Base-by-base conservation (phyloP, 2,797 vertebrate species). In the Echiichthys vipera region DNA sequence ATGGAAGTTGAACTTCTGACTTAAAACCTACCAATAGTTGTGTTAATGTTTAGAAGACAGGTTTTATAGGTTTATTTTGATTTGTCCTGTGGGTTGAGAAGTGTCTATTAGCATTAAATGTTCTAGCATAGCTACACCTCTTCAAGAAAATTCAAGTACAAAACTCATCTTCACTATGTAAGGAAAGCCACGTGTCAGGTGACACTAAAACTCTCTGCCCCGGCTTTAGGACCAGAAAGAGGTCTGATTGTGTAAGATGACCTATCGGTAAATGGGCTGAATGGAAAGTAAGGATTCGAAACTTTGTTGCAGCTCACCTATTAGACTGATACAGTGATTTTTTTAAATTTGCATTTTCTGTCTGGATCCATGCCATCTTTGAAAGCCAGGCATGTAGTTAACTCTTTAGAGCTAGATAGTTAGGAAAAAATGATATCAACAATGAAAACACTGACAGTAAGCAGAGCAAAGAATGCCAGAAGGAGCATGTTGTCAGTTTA, bases 401-500 rank as follows among this genome's bases (percentile, higher is more conserved):
- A 43, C 3, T 25, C 30, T n/a, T 36, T 30, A 25, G 1, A 25
- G 27, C 9, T 11, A 2, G 17, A 49, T 24, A 17, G 40, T 3
- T 25, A 46, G 17, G 58, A 17, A 34, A 51, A 7, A 57, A 18
- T 4, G 50, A 8, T 22, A 61, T 20, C 45, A 66, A 49, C 54
- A 54, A 34, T n/a, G 20, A 65, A 42, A 65, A 51, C 7, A 43
- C 5, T 1, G 27, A 63, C 27, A 46, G 10, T 10, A 42, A 53
- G 25, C 8, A 30, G 22, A 22, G 34, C 1, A 0, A 65, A 29
- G 15, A 17, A 27, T 50, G 2, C 1, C 61, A 37, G 25, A 14
- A 9, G 14, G 6, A 40, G 24, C n/a, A 37, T 66, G 22, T 67
- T 58, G 69, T 67, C 30, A 6, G 24, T 76, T 66, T 36, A 37